Evolutionary conservation across 2,113 vertebrate species (phyloP).

Genomic region (Osmerus mordax): DNA sequence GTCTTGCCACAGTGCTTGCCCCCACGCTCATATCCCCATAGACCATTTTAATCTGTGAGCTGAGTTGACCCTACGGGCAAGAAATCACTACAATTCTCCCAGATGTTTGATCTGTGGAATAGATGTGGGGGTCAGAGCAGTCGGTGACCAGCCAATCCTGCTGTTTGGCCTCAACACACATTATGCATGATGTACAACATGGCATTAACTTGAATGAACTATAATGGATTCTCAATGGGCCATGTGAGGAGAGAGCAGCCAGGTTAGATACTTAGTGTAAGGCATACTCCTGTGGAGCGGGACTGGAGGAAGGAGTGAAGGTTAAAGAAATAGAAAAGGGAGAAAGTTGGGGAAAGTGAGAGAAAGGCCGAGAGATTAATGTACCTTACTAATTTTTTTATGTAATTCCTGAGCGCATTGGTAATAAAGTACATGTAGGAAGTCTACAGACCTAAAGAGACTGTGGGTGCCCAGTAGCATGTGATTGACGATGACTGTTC

Average conservation of each 20-base stretch:
- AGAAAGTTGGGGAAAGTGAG: too few species aligned
- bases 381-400: too few species aligned
- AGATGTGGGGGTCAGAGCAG: slow-evolving; percentile 37
- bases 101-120: slow-evolving; percentile 44
- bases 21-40: not conserved
- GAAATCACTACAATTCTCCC: slow-evolving; percentile 18
- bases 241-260: not conserved
- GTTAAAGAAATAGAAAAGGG: too few species aligned
- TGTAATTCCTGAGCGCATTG: too few species aligned
- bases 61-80: slow-evolving; percentile 3
- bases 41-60: slow-evolving; percentile 25
- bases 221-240: not conserved
- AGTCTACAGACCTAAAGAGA: too few species aligned
- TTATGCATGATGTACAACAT: slow-evolving; percentile 25
- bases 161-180: slow-evolving; percentile 2
- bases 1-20: slow-evolving; percentile 21
- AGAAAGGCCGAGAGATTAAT: too few species aligned
- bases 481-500: too few species aligned
- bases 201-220: slow-evolving; percentile 29
- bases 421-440: too few species aligned
- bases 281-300: too few species aligned
- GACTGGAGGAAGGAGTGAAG: too few species aligned
- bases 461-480: too few species aligned
- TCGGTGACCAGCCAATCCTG: slow-evolving; percentile 23
- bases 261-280: not conserved